Percentiles rank a stretch among this genome's conserved stretches.
Conservation (phyloP, 2,888 invertebrate species). For the Rhagonycha lutea region DNA sequence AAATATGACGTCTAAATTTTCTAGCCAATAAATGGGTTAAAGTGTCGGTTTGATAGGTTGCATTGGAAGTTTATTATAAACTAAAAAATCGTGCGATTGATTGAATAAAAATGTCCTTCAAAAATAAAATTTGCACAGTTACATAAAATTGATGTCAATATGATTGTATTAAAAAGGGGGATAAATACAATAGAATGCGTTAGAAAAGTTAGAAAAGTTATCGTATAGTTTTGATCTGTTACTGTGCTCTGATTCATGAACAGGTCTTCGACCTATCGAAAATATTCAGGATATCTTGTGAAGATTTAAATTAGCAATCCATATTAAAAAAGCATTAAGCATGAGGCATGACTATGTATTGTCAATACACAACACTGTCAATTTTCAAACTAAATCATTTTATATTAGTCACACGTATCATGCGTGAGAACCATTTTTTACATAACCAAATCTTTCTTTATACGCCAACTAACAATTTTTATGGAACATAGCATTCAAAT, state of each 20-base stretch:
- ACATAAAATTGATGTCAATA: not conserved
- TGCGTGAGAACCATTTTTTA: constrained; percentile 39
- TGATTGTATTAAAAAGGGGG: not conserved
- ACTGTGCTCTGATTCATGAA: constrained; percentile 32
- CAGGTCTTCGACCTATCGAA: constrained; percentile 30
- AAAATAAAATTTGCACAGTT: not conserved
- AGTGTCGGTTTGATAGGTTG: no score
- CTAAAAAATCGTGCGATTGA: no score
- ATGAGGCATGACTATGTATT: constrained; percentile 39
- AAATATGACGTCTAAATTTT: not conserved
- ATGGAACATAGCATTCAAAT: not conserved
- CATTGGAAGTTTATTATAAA: no score
- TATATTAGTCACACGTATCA: constrained; percentile 44
- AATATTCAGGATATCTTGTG: constrained; percentile 40
- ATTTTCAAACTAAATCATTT: constrained; percentile 38
- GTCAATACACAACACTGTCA: constrained; percentile 38
- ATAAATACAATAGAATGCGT: not conserved
- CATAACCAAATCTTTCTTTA: not conserved
- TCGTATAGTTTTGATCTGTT: constrained; percentile 19
- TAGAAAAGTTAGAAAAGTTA: not conserved
- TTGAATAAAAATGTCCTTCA: not conserved
- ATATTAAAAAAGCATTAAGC: constrained; percentile 39
- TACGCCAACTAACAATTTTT: not conserved
- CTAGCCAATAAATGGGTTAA: no score
- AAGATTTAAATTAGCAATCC: constrained; percentile 41